A percentile compares a stretch with the other conserved stretches of the same genome.
phyloP scores from a whole-genome alignment of 2,113 vertebrate species.

The Capra hircus region DNA sequence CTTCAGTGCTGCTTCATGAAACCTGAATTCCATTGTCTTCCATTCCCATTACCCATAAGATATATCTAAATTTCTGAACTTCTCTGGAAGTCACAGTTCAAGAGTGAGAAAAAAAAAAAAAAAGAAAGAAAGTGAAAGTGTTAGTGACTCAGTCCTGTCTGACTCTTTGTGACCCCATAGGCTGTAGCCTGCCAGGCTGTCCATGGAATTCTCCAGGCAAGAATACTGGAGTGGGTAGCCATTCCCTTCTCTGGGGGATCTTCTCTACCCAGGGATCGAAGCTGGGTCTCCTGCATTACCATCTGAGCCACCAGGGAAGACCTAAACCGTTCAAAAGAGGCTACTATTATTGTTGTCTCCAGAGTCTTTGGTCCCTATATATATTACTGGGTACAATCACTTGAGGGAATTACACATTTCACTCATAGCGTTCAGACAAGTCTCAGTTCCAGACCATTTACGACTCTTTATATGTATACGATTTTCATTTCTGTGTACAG shows the following conservation, averaged over 20 bases:
- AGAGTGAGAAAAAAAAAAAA: neutral
- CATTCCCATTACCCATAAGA: neutral
- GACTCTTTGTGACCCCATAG: neutral
- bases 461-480: neutral
- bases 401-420: neutral
- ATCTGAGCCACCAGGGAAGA: neutral
- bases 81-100: neutral
- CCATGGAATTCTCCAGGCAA: neutral
- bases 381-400: neutral
- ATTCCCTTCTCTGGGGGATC: neutral
- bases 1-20: neutral
- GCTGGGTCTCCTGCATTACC: neutral
- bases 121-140: neutral
- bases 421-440: neutral
- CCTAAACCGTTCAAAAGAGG: neutral
- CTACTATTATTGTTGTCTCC: neutral
- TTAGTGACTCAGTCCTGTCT: neutral
- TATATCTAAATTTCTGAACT: neutral
- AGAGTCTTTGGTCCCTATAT: neutral
- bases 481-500: neutral
- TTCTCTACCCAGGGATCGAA: neutral
- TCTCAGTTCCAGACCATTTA: neutral
- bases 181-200: neutral
- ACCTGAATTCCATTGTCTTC: neutral
- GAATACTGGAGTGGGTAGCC: neutral